Conservation (phyloP, 2,888 invertebrate genomes). For the Pyrochroa serraticornis region DNA sequence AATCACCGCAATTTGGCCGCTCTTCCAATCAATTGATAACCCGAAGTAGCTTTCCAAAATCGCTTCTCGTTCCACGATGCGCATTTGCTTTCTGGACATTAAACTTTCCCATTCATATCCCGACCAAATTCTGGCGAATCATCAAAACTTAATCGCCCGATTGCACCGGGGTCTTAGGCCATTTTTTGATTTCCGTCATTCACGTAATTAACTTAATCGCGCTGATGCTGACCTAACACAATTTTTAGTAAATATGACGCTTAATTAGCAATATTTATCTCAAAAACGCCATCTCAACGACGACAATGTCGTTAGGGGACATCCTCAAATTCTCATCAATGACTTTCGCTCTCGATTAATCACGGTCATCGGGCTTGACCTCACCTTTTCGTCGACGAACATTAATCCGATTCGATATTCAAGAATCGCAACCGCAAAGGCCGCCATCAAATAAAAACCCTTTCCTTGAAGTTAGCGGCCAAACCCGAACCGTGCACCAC, state of each 20-base stretch:
- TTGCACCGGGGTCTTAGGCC: constrained; percentile 6
- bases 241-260: background rate
- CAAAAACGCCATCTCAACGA: background rate
- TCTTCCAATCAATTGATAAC: background rate
- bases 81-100: background rate
- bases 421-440: too few relatives aligned
- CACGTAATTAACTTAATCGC: background rate
- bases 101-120: too few relatives aligned
- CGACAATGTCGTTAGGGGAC: background rate
- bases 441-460: too few relatives aligned
- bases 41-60: background rate
- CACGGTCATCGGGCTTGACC: too few relatives aligned
- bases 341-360: too few relatives aligned
- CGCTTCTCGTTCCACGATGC: background rate
- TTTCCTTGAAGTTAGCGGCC: too few relatives aligned
- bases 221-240: constrained; percentile 12
- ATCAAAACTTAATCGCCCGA: background rate
- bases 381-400: too few relatives aligned
- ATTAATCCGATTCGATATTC: too few relatives aligned
- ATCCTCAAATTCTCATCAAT: too few relatives aligned
- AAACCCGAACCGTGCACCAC: too few relatives aligned
- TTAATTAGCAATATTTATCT: background rate
- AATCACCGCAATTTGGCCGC: background rate
- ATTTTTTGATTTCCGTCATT: constrained; percentile 11
- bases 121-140: background rate